Conservation (phyloP, 2,113 vertebrate genomes). For the zebrafish (Danio rerio) region GRCz12tu NC_133190.1:18331001-18331500, state of each 20-base stretch:
- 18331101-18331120: too few species aligned
- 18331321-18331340: constrained; percentile 1
- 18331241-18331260: too few species aligned
- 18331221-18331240: neutral
- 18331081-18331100: too few species aligned
- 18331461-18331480: constrained; percentile 62
- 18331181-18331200: too few species aligned
- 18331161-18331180: too few species aligned
- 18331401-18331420: constrained; percentile 71
- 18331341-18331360: neutral
- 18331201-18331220: neutral
- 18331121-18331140: too few species aligned
- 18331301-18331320: neutral
- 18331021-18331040: too few species aligned
- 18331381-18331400: constrained; percentile 63
- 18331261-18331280: too few species aligned
- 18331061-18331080: too few species aligned
- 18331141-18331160: too few species aligned
- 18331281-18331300: neutral
- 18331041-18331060: too few species aligned
- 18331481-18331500: constrained; percentile 62
- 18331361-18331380: constrained; percentile 57
- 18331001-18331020: too few species aligned
- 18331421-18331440: constrained; percentile 71
- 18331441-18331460: constrained; percentile 65